Evolutionary conservation across 2,113 vertebrate genomes (phyloP), one percentile per base, ranked within the genome.

Genomic region (Lepus americanus): DNA sequence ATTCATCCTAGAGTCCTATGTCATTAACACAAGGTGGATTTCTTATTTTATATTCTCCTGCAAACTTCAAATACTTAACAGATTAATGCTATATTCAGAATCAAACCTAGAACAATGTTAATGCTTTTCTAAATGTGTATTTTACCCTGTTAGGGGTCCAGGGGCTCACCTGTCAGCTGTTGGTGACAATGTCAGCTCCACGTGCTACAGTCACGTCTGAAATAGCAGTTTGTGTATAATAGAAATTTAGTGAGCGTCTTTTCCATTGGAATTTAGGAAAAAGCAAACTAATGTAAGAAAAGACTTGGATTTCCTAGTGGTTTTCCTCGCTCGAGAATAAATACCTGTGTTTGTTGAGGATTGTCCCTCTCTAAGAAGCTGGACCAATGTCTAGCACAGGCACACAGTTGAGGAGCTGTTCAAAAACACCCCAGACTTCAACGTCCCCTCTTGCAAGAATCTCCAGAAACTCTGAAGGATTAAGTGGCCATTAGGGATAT

Each of bases 401-500:
- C 12, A 63, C 25, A 36, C 2, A 33, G 81, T 19, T 22, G 61
- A 55, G 74, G 20, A 29, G 27, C 11, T 14, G 9, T 0, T 5
- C 39, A 55, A 27, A 59, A 16, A 13, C 4, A 23, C 27, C 16
- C 36, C 53, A 23, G 25, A 23, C 5, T n/a, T 67, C 4, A 3
- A n/a, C 29, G 10, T 17, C 14, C 5, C 13, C 17, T 20, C 17
- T 36, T 53, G 31, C 22, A 23, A 20, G 1, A 16, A 44, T 36
- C 31, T 22, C 59, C 23, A 5, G 51, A 22, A 59, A 13, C 31
- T 90, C 13, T 67, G 6, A 23, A 36, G 19, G 20, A 33, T 19
- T 36, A 22, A 9, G 23, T 49, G 36, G 20, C 8, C 8, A 3
- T 13, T 44, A 59, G 14, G 11, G 5, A 31, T 1, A 3, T 1